Percentiles rank a stretch among this genome's conserved stretches.
phyloP scores from a whole-genome alignment of 2,888 invertebrate genomes.

The Panopea generosa region DNA sequence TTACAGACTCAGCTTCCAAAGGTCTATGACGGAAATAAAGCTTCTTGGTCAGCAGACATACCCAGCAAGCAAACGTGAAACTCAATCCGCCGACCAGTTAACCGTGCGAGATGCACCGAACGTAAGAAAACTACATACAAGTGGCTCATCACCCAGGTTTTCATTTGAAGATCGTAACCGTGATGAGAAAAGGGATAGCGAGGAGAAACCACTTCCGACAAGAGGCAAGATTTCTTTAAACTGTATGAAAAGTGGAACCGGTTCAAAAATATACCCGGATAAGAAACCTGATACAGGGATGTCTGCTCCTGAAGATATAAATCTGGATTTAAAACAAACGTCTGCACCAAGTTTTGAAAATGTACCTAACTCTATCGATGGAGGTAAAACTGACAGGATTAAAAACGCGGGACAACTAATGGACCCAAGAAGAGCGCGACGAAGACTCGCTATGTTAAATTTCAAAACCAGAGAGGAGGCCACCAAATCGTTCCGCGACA shows the following conservation, averaged over 20 bases:
- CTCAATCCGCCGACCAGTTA: conserved; percentile 39
- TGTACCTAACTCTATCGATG: not conserved
- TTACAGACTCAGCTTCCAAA: conserved; percentile 31
- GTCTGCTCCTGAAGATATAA: conserved; percentile 9
- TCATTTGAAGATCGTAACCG: too few species aligned
- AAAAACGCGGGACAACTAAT: too few species aligned
- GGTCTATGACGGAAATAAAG: conserved; percentile 56
- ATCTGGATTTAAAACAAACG: conserved; percentile 12
- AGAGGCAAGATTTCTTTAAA: too few species aligned
- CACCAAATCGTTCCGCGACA: conserved; percentile 41
- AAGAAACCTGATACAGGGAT: not conserved
- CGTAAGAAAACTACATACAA: not conserved
- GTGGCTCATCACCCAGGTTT: not conserved
- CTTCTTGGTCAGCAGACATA: conserved; percentile 56
- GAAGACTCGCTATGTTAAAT: conserved; percentile 34
- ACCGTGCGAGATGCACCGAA: not conserved
- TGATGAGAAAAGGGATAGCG: too few species aligned
- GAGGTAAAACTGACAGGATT: too few species aligned
- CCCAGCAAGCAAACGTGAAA: conserved; percentile 15
- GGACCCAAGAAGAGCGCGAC: not conserved
- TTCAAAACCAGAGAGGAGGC: conserved; percentile 62
- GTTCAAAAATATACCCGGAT: too few species aligned
- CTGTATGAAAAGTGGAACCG: too few species aligned
- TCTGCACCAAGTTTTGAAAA: not conserved
- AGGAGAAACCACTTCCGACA: too few species aligned